Conservation (phyloP, 2,797 vertebrate genomes). For the Rhincodon typus region DNA sequence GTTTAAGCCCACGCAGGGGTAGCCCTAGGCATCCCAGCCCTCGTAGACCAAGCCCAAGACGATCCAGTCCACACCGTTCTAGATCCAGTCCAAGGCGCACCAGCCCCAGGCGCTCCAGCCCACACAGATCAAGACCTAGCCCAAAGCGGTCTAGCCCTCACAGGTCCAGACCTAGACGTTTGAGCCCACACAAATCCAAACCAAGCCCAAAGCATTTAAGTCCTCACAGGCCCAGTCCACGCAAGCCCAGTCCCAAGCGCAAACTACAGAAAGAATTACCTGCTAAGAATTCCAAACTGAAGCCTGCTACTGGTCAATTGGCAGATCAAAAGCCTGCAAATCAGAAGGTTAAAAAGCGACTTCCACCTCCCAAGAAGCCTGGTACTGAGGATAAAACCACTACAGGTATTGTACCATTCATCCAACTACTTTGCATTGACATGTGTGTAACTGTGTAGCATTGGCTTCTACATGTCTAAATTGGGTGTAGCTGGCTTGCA, state of each 20-base stretch:
- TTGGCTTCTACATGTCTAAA: background rate
- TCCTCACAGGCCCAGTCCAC: constrained; percentile 50
- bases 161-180: constrained; percentile 36
- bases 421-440: background rate
- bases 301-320: background rate
- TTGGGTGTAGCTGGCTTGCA: background rate
- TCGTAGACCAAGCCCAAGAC: constrained; percentile 55
- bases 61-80: constrained; percentile 43
- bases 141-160: constrained; percentile 40
- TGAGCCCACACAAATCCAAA: constrained; percentile 51
- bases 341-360: background rate
- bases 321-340: background rate
- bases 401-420: background rate
- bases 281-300: constrained; percentile 6
- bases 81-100: constrained; percentile 33
- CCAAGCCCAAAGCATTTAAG: constrained; percentile 47
- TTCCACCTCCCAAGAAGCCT: background rate
- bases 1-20: constrained; percentile 49
- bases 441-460: background rate
- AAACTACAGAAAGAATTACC: background rate
- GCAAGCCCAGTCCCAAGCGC: constrained; percentile 40
- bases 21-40: constrained; percentile 51
- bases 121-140: constrained; percentile 36
- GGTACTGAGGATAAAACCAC: background rate
- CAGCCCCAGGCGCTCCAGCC: constrained; percentile 21